A percentile compares a stretch with the other conserved stretches of the same genome.
Evolutionary conservation across 2,797 vertebrate genomes (phyloP).

Genomic region (Trematomus bernacchii): DNA sequence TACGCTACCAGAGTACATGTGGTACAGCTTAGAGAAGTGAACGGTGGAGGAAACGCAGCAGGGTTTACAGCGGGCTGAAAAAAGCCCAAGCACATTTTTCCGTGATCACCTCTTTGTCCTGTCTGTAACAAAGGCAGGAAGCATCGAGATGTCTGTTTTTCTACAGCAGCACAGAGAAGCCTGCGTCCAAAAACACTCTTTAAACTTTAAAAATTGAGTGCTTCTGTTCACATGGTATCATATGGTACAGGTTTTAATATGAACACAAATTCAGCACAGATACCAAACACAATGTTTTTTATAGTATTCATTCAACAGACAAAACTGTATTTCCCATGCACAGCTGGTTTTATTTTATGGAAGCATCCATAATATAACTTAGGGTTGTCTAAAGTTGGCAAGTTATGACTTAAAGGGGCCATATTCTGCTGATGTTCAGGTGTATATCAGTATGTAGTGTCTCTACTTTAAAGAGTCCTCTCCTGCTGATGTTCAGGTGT

Average conservation of each 20-base stretch:
- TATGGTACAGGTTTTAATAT: not conserved
- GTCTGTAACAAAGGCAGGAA: constrained; percentile 79
- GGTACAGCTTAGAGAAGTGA: constrained; percentile 63
- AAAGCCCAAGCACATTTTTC: constrained; percentile 65
- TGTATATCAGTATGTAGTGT: no score
- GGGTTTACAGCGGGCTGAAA: constrained; percentile 60
- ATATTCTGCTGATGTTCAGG: no score
- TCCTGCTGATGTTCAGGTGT: no score
- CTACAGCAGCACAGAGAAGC: constrained; percentile 43
- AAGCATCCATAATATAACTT: not conserved
- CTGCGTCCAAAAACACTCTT: constrained; percentile 11
- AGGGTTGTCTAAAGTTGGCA: not conserved
- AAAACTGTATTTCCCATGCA: not conserved
- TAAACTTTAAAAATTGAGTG: not conserved
- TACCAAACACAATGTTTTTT: not conserved
- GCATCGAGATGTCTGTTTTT: constrained; percentile 66
- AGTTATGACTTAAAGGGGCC: not conserved
- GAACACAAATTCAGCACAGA: not conserved
- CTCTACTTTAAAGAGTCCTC: no score
- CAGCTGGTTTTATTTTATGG: not conserved
- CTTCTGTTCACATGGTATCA: no score
- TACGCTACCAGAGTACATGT: constrained; percentile 59
- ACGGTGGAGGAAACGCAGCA: constrained; percentile 61
- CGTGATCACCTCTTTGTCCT: constrained; percentile 73
- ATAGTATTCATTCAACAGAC: not conserved